Evolutionary conservation across 2,797 vertebrate species (phyloP).

Genomic region (Acanthopagrus latus): DNA sequence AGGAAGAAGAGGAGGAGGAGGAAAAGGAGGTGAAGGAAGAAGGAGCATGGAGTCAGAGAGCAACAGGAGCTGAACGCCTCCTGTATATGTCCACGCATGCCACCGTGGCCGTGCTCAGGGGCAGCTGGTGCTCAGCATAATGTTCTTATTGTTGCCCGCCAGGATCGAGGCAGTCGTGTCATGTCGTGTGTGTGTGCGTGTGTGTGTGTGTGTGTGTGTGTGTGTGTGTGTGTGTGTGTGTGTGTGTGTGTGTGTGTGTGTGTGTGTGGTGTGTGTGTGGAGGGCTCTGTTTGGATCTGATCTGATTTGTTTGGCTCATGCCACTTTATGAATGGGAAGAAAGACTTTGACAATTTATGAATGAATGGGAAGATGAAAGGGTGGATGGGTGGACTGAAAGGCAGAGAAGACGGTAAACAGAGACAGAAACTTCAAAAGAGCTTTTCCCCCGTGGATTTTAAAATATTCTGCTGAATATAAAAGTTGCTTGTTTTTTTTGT

Average conservation of each 20-base stretch:
- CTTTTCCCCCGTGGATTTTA: conserved; percentile 9
- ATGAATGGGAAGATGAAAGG: conserved; percentile 20
- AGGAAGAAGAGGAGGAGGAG: conserved; percentile 33
- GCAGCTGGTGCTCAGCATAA: conserved; percentile 26
- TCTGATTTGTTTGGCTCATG: conserved; percentile 52
- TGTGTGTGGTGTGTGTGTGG: background rate
- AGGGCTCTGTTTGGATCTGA: conserved; percentile 26
- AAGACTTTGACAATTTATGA: conserved; percentile 40
- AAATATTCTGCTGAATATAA: background rate
- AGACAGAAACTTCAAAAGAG: conserved; percentile 7
- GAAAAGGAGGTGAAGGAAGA: conserved; percentile 35
- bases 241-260: background rate
- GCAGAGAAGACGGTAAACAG: conserved; percentile 15
- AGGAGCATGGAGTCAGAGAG: conserved; percentile 46
- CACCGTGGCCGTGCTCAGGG: conserved; percentile 32
- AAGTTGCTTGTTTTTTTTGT: background rate
- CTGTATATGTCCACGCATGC: conserved; percentile 39
- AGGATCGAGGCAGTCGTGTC: conserved; percentile 44
- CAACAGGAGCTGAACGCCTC: conserved; percentile 71
- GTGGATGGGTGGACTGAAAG: conserved; percentile 12
- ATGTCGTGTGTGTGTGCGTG: background rate
- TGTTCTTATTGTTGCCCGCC: conserved; percentile 25
- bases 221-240: too few relatives aligned
- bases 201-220: too few relatives aligned
- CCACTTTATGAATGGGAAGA: conserved; percentile 43